These are phyloP conservation scores for Philypnodon macrostomus DNA, from an alignment of 2,797 vertebrate genomes.

Conservation along the genomic window DNA sequence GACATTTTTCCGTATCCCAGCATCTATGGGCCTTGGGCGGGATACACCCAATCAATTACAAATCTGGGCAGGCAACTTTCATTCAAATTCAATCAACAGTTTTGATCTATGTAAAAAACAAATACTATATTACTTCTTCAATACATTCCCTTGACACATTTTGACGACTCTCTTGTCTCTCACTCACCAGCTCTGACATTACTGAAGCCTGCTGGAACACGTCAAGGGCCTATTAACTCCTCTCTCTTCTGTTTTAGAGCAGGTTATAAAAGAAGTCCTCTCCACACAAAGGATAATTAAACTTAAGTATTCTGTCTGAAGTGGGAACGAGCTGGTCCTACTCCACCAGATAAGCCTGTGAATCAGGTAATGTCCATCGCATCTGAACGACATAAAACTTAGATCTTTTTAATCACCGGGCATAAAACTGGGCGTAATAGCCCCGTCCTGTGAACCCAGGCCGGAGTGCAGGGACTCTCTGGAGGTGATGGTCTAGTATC, in stretches of 20 bases:
- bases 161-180: too few relatives aligned
- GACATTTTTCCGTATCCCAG: too few relatives aligned
- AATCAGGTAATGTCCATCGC: constrained; percentile 57
- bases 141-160: too few relatives aligned
- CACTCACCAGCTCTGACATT: constrained; percentile 53
- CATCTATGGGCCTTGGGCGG: too few relatives aligned
- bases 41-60: too few relatives aligned
- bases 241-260: constrained; percentile 39
- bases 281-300: constrained; percentile 62
- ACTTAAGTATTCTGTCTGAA: constrained; percentile 49
- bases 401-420: constrained; percentile 66
- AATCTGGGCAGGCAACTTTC: too few relatives aligned
- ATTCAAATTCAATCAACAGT: too few relatives aligned
- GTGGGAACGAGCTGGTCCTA: constrained; percentile 49
- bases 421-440: constrained; percentile 70
- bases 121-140: too few relatives aligned
- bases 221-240: constrained; percentile 41
- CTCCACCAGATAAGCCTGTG: constrained; percentile 57
- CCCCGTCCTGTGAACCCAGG: constrained; percentile 54
- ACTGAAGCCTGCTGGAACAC: constrained; percentile 38
- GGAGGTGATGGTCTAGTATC: constrained; percentile 58
- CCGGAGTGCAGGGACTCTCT: constrained; percentile 57
- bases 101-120: too few relatives aligned
- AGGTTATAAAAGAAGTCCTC: constrained; percentile 38
- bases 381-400: constrained; percentile 65